A percentile compares a stretch with the other conserved stretches of the same genome.
Evolutionary conservation across 2,888 invertebrate genomes (phyloP).

Genomic region (Ormyrus nitidulus): DNA sequence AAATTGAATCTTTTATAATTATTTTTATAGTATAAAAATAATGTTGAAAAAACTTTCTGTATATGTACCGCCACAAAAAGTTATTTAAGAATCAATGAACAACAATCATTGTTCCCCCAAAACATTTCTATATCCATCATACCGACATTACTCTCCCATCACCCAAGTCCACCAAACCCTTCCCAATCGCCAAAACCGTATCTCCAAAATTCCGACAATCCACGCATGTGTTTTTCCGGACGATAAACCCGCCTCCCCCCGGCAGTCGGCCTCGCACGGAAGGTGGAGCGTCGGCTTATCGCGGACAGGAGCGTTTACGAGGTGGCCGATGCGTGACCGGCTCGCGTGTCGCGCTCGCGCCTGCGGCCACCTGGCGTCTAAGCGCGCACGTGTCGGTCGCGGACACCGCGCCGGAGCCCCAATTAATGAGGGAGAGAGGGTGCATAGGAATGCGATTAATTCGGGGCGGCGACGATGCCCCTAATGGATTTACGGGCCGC

Average conservation of each 20-base stretch:
- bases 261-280: not conserved
- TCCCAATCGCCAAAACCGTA: not conserved
- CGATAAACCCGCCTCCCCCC: constrained; percentile 1
- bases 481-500: constrained; percentile 9
- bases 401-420: constrained; percentile 12
- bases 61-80: too few species aligned
- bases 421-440: not conserved
- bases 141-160: not conserved
- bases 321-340: constrained; percentile 52
- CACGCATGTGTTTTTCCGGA: constrained; percentile 23
- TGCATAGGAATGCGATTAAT: constrained; percentile 28
- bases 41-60: too few species aligned
- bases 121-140: not conserved
- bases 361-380: constrained; percentile 55
- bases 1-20: too few species aligned
- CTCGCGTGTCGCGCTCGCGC: constrained; percentile 9
- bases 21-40: too few species aligned
- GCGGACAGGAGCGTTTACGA: constrained; percentile 34
- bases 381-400: constrained; percentile 48
- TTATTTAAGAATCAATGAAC: too few species aligned
- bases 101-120: not conserved
- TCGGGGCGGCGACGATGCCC: not conserved
- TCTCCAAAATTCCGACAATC: not conserved
- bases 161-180: not conserved
- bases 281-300: constrained; percentile 13